Base-by-base conservation (phyloP, 2,797 vertebrate species). In the Pogoniulus pusillus region DNA sequence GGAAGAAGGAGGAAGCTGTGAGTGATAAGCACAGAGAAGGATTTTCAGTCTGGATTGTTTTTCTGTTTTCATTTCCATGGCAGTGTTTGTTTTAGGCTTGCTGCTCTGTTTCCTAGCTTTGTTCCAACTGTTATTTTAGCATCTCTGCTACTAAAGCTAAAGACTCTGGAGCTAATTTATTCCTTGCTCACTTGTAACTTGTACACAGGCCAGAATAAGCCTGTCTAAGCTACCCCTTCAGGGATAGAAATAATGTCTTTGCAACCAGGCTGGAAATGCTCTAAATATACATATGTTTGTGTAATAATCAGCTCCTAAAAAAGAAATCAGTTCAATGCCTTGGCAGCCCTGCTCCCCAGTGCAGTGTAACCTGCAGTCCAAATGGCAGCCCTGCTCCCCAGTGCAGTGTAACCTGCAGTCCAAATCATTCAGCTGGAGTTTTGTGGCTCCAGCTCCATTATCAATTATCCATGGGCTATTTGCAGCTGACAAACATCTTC, bases 391-490 rank as follows among this genome's bases (percentile, higher is more conserved):
- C 53, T 27, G 53, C 58, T 79, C 37, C 47, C 16, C 82, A 19
- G 0, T 11, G 41, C 49, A 43, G 37, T 60, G 12, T 32, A 90
- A 91, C 62, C 53, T 69, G 72, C 62, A 82, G 64, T 15, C 15
- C 1, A 1, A 72, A 75, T 62, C 37, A 43, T 84, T 88, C 29
- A 39, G 76, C 73, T 66, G 76, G 37, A 77, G 13, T 94, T 94
- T 91, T 94, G 92, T 91, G 74, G 82, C 35, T 82, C 82, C 35
- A 84, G 54, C 66, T 79, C 51, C 57, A 4, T 65, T 92, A 78
- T 58, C 75, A 80, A 58, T 93, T 95, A 76, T 89, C 73, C 85
- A 84, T 19, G 66, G 81, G 32, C 69, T 92, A 22, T 92, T 91
- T 93, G 49, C 58, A 85, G 73, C 79, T 87, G 86, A 84, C 75